Evolutionary conservation across 2,888 invertebrate species (phyloP), one percentile per base, ranked within the genome.

Genomic region (Clanis bilineata): DNA sequence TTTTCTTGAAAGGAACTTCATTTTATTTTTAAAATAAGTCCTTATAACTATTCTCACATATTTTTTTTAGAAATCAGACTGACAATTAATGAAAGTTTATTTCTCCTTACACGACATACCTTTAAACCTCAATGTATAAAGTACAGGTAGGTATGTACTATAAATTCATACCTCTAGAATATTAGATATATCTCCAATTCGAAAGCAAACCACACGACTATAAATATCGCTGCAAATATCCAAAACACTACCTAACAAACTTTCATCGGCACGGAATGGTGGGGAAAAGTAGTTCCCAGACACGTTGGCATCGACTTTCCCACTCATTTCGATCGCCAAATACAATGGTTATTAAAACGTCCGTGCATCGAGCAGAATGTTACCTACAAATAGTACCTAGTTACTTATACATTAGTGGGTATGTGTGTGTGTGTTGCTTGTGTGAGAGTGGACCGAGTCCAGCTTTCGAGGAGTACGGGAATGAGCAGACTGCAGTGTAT

Each of bases 301-400:
- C 85, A 80, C 81, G 80, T 80, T 56, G 44, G 56, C 44, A 58
- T 51, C 41, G 57, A 56, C 59, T 59, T 55, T 55, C 21, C 12
- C 79, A 83, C 90, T 90, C 89, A 91, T 91, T 92, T 89, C 89
- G 87, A 92, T 91, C 87, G 88, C 89, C 85, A 91, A 91, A 91
- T 91, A 92, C 91, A 91, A 92, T 91, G 91, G 90, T 90, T 92
- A 92, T 91, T 92, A 91, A 90, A 90, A 89, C 85, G 79, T 79
- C 64, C 67, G 69, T 69, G 86, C 81, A 83, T 83, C 79, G 74
- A 69, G 74, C 72, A 73, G 81, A 82, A 83, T 83, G 82, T 82
- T 86, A 80, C 80, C 73, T 73, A 74, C 59, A 67, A 70, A 76
- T 76, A 72, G 69, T 68, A 63, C 58, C 62, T 64, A 54, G 55